These are phyloP conservation scores for Monopterus albus DNA, from an alignment of 2,113 vertebrate genomes.

Conservation along the genomic window DNA sequence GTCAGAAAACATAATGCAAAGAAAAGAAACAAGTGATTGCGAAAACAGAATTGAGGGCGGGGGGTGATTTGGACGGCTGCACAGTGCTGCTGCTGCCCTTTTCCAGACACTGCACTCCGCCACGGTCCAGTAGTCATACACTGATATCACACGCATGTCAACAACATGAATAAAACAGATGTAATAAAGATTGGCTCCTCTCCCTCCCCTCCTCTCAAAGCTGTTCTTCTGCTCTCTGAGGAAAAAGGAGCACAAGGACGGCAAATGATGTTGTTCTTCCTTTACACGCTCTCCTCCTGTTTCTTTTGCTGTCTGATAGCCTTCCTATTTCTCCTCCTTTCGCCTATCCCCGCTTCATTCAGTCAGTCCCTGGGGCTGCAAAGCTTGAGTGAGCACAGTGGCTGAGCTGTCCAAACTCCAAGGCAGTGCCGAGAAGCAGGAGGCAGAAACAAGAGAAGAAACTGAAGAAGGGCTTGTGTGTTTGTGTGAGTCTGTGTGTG, in stretches of 20 bases:
- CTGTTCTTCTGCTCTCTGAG: constrained; percentile 34
- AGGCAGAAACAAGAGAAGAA: constrained; percentile 43
- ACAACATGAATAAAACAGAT: constrained; percentile 85
- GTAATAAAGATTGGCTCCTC: constrained; percentile 77
- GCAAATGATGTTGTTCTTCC: constrained; percentile 55
- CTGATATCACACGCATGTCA: constrained; percentile 78
- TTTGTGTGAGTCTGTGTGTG: constrained; percentile 12
- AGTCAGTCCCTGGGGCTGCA: constrained; percentile 66
- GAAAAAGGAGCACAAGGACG: constrained; percentile 19
- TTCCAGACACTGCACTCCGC: constrained; percentile 74
- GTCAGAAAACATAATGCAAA: constrained; percentile 51
- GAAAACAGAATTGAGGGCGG: constrained; percentile 34
- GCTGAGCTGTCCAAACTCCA: constrained; percentile 74
- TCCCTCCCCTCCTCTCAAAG: constrained; percentile 22
- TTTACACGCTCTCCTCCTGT: constrained; percentile 39
- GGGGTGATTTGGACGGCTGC: constrained; percentile 39
- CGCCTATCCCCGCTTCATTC: constrained; percentile 49
- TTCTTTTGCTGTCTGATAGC: constrained; percentile 42
- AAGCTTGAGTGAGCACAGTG: constrained; percentile 80
- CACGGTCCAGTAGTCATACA: constrained; percentile 79
- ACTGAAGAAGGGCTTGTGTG: constrained; percentile 31
- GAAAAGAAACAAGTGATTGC: constrained; percentile 45
- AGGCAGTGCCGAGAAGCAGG: constrained; percentile 53
- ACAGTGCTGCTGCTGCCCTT: constrained; percentile 65
- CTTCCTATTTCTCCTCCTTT: constrained; percentile 59